Conservation (phyloP, 2,797 vertebrate species). For the Clarias platycephalus region DNA sequence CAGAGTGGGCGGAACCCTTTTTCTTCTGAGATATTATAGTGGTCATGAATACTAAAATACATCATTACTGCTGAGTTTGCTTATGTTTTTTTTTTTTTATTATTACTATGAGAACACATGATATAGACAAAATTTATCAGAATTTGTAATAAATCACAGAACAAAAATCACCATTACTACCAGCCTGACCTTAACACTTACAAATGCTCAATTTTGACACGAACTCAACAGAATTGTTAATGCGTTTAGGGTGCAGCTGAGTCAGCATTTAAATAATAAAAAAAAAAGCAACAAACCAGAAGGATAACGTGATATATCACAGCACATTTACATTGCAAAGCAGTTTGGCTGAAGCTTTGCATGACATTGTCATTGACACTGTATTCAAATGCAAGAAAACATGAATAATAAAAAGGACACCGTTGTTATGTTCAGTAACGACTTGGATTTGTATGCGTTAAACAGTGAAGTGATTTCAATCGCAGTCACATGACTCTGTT, state of each 20-base stretch:
- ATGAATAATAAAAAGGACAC: not conserved
- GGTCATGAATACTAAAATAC: not conserved
- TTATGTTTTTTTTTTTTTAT: not conserved
- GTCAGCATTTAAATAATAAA: not conserved
- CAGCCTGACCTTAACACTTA: not conserved
- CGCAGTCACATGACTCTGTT: not conserved
- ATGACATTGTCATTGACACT: not conserved
- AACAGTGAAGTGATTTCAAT: not conserved
- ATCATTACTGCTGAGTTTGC: not conserved
- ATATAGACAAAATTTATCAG: not conserved
- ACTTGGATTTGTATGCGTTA: too few species aligned
- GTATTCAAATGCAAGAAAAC: not conserved
- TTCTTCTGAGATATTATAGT: not conserved
- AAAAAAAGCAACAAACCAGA: not conserved
- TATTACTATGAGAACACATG: not conserved
- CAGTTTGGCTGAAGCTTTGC: not conserved
- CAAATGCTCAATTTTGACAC: not conserved
- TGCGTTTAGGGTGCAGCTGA: not conserved
- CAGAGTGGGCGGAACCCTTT: not conserved
- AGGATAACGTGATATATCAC: not conserved
- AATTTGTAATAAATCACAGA: not conserved
- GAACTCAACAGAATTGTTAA: not conserved
- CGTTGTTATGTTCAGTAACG: not conserved
- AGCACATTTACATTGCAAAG: conserved; percentile 9
- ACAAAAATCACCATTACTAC: not conserved